Percentiles rank a stretch among this genome's conserved stretches.
These are phyloP conservation scores for Baryphthengus martii DNA, from an alignment of 2,113 vertebrate genomes.

Conservation along the genomic window DNA sequence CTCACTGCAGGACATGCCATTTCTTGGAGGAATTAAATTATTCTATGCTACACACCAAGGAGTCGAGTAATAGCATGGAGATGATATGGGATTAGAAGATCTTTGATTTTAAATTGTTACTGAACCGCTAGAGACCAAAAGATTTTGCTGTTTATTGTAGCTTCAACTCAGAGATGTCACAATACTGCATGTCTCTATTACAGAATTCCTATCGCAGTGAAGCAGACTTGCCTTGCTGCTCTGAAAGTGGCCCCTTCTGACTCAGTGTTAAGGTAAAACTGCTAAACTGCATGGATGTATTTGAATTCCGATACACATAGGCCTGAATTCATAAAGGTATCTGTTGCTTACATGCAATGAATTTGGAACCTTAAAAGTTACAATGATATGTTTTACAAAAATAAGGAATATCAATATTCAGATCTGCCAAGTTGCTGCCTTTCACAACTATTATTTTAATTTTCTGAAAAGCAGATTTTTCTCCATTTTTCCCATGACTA, in stretches of 20 bases:
- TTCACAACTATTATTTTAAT: neutral
- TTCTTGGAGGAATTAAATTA: neutral
- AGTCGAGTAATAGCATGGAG: neutral
- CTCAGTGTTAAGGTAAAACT: neutral
- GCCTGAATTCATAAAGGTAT: neutral
- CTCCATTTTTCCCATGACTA: neutral
- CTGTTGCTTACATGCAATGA: neutral
- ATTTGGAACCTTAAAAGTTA: neutral
- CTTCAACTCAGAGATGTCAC: neutral
- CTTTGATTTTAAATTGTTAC: slow-evolving; percentile 27
- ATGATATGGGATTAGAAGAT: neutral
- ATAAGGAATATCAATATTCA: neutral
- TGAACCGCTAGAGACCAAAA: neutral
- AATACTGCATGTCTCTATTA: neutral
- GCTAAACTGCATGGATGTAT: neutral
- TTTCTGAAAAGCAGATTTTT: neutral
- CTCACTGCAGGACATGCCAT: neutral
- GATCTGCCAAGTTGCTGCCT: neutral
- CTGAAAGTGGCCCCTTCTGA: neutral
- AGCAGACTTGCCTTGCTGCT: neutral
- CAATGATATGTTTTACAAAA: neutral
- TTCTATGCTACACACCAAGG: neutral
- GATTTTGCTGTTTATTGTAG: neutral
- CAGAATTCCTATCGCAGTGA: neutral
- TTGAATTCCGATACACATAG: neutral